Evolutionary conservation across 2,888 invertebrate genomes (phyloP).

Genomic region (Callinectes sapidus): DNA sequence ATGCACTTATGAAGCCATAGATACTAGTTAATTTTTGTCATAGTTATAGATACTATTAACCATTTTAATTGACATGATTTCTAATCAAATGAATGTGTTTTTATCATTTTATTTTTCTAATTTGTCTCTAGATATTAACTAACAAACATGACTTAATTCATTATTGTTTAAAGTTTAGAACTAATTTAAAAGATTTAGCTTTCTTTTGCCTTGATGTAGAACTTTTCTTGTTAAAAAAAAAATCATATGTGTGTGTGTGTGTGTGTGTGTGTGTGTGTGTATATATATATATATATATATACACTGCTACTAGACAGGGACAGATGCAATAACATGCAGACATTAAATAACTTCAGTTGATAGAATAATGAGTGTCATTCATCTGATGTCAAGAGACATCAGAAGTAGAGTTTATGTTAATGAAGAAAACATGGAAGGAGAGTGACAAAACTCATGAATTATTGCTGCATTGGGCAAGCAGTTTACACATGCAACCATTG

Average conservation of each 20-base stretch:
- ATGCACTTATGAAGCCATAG: neutral
- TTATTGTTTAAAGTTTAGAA: neutral
- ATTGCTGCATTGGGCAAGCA: too few species aligned
- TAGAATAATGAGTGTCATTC: too few species aligned
- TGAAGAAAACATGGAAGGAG: too few species aligned
- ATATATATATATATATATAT: neutral
- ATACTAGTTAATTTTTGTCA: neutral
- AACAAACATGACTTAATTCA: neutral
- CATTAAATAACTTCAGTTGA: too few species aligned
- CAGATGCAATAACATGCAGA: too few species aligned
- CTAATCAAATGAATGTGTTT: neutral
- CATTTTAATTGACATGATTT: neutral
- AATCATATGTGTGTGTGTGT: neutral
- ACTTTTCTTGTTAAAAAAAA: too few species aligned
- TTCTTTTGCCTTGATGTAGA: too few species aligned
- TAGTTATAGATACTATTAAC: neutral
- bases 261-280: conserved; percentile 1
- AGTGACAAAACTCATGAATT: too few species aligned
- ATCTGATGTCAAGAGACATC: too few species aligned
- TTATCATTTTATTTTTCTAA: neutral
- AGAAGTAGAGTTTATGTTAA: too few species aligned
- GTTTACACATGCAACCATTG: too few species aligned
- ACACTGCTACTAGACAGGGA: neutral
- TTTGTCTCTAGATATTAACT: neutral
- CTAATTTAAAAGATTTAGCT: neutral